Percentiles rank a stretch among this genome's conserved stretches.
These are phyloP conservation scores for Eurosta solidaginis DNA, from an alignment of 1,140 invertebrate species.

Conservation along the genomic window DNA sequence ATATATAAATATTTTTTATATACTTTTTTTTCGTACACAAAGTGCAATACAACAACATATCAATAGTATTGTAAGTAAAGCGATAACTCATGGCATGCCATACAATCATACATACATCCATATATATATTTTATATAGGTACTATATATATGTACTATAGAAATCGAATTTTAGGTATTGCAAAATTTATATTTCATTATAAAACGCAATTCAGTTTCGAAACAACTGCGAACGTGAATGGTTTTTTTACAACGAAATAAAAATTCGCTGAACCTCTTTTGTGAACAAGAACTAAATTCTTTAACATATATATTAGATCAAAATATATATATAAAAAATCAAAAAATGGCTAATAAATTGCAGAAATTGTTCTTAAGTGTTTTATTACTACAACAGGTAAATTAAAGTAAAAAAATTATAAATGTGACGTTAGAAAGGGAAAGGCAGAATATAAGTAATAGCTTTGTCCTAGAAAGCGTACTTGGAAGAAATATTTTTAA, in stretches of 20 bases:
- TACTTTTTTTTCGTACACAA: background rate
- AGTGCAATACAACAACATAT: constrained; percentile 7
- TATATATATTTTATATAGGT: background rate
- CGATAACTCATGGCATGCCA: constrained; percentile 17
- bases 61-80: constrained; percentile 20
- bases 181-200: constrained; percentile 21
- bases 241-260: background rate
- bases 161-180: constrained; percentile 20
- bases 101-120: background rate
- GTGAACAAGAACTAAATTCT: background rate
- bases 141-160: background rate
- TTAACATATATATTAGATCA: background rate
- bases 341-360: constrained; percentile 1
- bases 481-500: too few relatives aligned
- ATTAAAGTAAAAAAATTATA: background rate
- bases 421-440: background rate
- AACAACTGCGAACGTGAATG: constrained; percentile 6
- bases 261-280: background rate
- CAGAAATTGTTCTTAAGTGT: background rate
- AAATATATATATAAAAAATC: background rate
- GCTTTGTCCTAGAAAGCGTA: too few relatives aligned
- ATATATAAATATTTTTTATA: background rate
- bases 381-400: constrained; percentile 12
- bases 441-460: background rate
- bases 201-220: constrained; percentile 28